Base-by-base conservation (phyloP, 2,113 vertebrate species). In the Sphaerodactylus townsendi region DNA sequence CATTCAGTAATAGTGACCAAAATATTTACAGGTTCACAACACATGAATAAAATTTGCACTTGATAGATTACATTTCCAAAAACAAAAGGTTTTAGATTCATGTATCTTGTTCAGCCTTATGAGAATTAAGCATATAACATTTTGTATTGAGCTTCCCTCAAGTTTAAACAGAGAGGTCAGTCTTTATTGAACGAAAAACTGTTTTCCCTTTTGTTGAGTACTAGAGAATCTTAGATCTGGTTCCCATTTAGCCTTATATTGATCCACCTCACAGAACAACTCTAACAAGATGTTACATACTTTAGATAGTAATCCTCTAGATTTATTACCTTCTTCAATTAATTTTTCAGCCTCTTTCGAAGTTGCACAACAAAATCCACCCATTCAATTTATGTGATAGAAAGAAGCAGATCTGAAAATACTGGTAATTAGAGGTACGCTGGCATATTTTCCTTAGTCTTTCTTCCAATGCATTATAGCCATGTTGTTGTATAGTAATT, bases 241-340 rank as follows among this genome's bases (percentile, higher is more conserved):
- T 62, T 62, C 44, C 35, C 37, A 41, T 59, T 77, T 77, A 77
- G 75, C 21, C 53, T 77, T 77, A 35, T 59, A 77, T 39, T 59
- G 33, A 77, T 77, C 35, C 21, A 39, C 33, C 53, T 77, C 59
- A 62, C 50, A 77, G 50, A 59, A 19, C 46, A 59, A 25, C 74
- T 59, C 33, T 14, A 62, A 25, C 33, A 77, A 59, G 53, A 14
- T 77, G 66, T 68, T 68, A 68, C 15, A 68, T 68, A 68, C 66
- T 35, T 68, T 68, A 68, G 66, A 73, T 73, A 73, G 25, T 17
- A 28, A 73, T 73, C 71, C 41, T 46, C 68, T 50, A 35, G 41
- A 48, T 68, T 66, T 37, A 80, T 80, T 50, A 80, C n/a, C 46
- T 69, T 35, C 33, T 69, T 50, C 78, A 80, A 80, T 46, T 72